Conservation (phyloP, 2,797 vertebrate species). For the Crocidura indochinensis region DNA sequence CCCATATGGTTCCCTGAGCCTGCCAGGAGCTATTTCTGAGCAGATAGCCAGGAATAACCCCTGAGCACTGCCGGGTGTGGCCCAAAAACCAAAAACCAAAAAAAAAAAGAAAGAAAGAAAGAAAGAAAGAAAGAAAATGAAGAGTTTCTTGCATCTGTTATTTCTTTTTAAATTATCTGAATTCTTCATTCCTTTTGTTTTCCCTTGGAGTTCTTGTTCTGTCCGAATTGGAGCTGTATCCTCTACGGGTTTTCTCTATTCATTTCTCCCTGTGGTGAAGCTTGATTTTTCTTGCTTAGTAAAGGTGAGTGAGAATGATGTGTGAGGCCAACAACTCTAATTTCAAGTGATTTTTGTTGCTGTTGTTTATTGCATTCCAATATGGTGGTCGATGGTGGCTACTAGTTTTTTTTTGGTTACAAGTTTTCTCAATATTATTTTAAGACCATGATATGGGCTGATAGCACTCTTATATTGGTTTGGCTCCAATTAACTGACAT, state of each 20-base stretch:
- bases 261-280: neutral
- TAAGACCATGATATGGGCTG: conserved; percentile 77
- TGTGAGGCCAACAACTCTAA: neutral
- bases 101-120: too few species aligned
- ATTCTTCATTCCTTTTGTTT: neutral
- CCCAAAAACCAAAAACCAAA: too few species aligned
- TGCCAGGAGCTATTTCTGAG: too few species aligned
- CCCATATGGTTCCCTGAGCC: too few species aligned
- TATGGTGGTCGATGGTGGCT: conserved; percentile 64
- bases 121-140: too few species aligned
- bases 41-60: too few species aligned
- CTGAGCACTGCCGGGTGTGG: too few species aligned
- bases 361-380: neutral
- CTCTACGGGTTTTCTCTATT: neutral
- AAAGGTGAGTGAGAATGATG: neutral
- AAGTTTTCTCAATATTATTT: conserved; percentile 88
- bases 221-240: neutral
- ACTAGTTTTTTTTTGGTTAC: conserved; percentile 76
- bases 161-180: neutral
- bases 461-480: conserved; percentile 80
- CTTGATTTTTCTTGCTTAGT: neutral
- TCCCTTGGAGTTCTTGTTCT: neutral
- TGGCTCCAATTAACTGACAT: conserved; percentile 87
- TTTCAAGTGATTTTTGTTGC: neutral
- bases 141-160: too few species aligned